Conservation (phyloP, 2,113 vertebrate genomes). For the Phrynosoma blainvillii region DNA sequence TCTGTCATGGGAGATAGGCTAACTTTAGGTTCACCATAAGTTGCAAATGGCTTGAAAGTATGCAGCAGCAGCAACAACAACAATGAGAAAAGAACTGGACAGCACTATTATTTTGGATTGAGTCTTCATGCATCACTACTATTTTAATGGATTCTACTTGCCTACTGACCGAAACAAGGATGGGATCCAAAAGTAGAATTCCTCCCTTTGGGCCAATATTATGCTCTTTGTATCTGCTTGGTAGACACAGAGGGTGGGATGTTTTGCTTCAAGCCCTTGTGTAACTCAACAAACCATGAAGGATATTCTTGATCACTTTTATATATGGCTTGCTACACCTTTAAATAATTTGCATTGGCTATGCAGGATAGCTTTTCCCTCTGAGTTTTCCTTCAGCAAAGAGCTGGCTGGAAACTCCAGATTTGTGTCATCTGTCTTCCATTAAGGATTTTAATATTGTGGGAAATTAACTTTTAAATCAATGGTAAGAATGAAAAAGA, state of each 20-base stretch:
- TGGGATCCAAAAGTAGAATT: neutral
- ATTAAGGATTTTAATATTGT: conserved; percentile 75
- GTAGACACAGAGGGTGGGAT: conserved; percentile 24
- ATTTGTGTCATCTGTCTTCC: conserved; percentile 65
- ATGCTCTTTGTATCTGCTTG: conserved; percentile 46
- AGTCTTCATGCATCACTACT: too few relatives aligned
- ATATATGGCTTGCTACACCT: conserved; percentile 52
- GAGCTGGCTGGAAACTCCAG: conserved; percentile 44
- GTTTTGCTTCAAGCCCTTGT: conserved; percentile 50
- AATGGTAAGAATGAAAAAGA: conserved; percentile 55
- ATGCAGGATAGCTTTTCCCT: conserved; percentile 43
- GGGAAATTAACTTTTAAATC: conserved; percentile 73
- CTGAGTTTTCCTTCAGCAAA: conserved; percentile 59
- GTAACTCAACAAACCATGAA: conserved; percentile 56
- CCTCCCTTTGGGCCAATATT: neutral
- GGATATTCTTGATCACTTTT: conserved; percentile 55
- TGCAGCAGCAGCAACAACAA: too few relatives aligned
- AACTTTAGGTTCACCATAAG: too few relatives aligned
- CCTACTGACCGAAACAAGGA: neutral
- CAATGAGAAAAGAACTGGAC: too few relatives aligned
- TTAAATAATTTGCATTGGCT: conserved; percentile 70
- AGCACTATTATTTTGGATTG: too few relatives aligned
- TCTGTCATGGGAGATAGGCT: too few relatives aligned
- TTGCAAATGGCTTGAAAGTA: too few relatives aligned
- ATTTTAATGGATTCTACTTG: neutral